These are phyloP conservation scores for Chelon auratus DNA, from an alignment of 2,797 vertebrate genomes.

Conservation along the genomic window DNA sequence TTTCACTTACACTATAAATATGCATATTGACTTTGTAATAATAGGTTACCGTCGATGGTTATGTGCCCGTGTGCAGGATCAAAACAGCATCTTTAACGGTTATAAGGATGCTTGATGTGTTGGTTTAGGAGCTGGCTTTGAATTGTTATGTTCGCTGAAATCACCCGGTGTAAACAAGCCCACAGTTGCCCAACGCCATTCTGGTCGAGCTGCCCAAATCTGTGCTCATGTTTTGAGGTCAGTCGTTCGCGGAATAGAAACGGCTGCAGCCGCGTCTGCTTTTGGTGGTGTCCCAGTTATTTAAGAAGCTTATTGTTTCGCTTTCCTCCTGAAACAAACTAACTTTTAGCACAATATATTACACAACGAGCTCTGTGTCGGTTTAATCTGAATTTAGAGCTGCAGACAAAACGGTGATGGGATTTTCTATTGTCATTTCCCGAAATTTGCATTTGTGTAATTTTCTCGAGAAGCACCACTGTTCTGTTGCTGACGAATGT, in stretches of 20 bases:
- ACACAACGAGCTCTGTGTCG: slow-evolving; percentile 28
- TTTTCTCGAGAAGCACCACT: neutral
- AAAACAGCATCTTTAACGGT: neutral
- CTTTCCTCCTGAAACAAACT: slow-evolving; percentile 30
- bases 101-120: neutral
- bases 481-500: neutral
- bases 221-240: slow-evolving; percentile 42
- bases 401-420: neutral
- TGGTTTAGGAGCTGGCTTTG: neutral
- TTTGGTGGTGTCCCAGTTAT: slow-evolving; percentile 55
- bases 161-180: slow-evolving; percentile 22
- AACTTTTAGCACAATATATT: slow-evolving; percentile 36
- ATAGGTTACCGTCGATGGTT: slow-evolving; percentile 4
- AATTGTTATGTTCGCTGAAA: slow-evolving; percentile 29
- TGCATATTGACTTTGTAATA: neutral
- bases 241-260: slow-evolving; percentile 52
- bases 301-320: slow-evolving; percentile 65
- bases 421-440: neutral
- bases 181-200: slow-evolving; percentile 23
- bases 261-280: slow-evolving; percentile 42
- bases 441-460: neutral
- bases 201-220: slow-evolving; percentile 29
- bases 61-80: neutral
- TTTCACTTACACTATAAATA: neutral
- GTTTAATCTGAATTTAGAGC: slow-evolving; percentile 39